Evolutionary conservation across 2,888 invertebrate species (phyloP).

Genomic region (Acheta domesticus): DNA sequence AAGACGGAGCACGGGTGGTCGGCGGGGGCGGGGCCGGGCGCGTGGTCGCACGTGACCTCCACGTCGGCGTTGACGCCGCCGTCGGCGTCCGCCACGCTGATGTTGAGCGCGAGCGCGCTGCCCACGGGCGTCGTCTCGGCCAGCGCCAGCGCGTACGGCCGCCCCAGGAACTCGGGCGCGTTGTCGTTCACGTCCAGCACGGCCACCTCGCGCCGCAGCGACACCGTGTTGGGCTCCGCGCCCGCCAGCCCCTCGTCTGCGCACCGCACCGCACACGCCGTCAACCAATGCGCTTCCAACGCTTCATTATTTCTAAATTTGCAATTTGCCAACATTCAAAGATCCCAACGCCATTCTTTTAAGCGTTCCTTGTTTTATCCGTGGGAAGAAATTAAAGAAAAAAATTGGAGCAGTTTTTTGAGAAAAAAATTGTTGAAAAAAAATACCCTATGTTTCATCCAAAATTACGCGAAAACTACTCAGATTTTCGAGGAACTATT

Average conservation of each 20-base stretch:
- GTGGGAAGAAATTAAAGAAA: too few relatives aligned
- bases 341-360: too few relatives aligned
- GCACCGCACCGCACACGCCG: slow-evolving; percentile 35
- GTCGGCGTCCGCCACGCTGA: slow-evolving; percentile 69
- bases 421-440: too few relatives aligned
- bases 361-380: too few relatives aligned
- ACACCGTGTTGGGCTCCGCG: slow-evolving; percentile 74
- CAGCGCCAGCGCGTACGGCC: slow-evolving; percentile 66
- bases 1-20: slow-evolving; percentile 70
- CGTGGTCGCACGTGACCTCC: slow-evolving; percentile 59
- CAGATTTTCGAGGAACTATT: too few relatives aligned
- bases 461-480: too few relatives aligned
- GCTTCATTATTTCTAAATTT: too few relatives aligned
- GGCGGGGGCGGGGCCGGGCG: slow-evolving; percentile 53
- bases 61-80: slow-evolving; percentile 70
- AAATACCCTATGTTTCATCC: too few relatives aligned
- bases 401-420: too few relatives aligned
- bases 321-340: too few relatives aligned
- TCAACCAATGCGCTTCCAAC: too few relatives aligned
- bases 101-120: slow-evolving; percentile 58
- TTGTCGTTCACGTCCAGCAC: slow-evolving; percentile 80
- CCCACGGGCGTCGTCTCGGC: slow-evolving; percentile 66
- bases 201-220: slow-evolving; percentile 70
- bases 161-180: slow-evolving; percentile 66
- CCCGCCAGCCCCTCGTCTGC: slow-evolving; percentile 66